phyloP scores from a whole-genome alignment of 1,140 invertebrate species.

The Leptopilina clavipes region DNA sequence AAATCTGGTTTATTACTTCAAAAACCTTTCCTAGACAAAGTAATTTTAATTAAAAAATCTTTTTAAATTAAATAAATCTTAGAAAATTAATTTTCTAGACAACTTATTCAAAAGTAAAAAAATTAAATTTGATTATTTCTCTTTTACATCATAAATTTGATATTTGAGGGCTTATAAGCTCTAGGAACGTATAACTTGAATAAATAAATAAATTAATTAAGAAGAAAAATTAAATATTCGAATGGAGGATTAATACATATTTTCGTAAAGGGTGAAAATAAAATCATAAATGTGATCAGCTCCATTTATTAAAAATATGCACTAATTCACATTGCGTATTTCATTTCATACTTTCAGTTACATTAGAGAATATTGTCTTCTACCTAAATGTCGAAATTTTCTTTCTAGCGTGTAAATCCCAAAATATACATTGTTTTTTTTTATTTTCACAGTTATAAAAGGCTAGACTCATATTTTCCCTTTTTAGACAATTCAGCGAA shows the following conservation, averaged over 20 bases:
- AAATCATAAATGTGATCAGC: conserved; percentile 37
- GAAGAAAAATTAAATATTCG: no score
- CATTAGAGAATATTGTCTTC: conserved; percentile 62
- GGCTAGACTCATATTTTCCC: conserved; percentile 54
- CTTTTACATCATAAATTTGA: no score
- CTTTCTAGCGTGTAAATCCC: conserved; percentile 59
- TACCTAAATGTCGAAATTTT: conserved; percentile 64
- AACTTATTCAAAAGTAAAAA: no score
- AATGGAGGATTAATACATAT: no score
- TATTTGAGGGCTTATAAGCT: no score
- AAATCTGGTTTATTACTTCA: conserved; percentile 40
- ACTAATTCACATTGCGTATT: conserved; percentile 70
- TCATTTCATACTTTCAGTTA: conserved; percentile 69
- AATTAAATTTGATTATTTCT: no score
- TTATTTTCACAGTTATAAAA: conserved; percentile 64
- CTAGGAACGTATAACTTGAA: no score
- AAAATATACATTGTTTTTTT: conserved; percentile 71
- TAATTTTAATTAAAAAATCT: no score
- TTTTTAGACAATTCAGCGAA: conserved; percentile 49
- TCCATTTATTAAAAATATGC: conserved; percentile 75
- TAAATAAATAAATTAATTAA: neutral
- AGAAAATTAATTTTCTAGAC: no score
- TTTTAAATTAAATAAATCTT: neutral
- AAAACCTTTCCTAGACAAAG: neutral
- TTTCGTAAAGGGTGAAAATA: neutral